Evolutionary conservation across 2,113 vertebrate genomes (phyloP), one percentile per base, ranked within the genome.

Genomic region (Circaetus gallicus): DNA sequence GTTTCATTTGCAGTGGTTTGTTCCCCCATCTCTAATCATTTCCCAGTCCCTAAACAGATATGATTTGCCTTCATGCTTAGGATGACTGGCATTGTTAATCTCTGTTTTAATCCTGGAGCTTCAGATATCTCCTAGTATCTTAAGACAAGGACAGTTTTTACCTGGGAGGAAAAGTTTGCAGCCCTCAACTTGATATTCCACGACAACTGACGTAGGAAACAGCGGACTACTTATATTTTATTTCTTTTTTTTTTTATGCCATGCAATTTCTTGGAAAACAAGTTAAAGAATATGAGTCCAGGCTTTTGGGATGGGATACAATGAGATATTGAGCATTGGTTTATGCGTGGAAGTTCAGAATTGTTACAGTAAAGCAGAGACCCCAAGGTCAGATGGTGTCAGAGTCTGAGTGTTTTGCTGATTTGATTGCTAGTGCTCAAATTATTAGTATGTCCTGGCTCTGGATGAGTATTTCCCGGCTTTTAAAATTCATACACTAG

Each of bases 171-270:
- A 63, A 65, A 2, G 3, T 50, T 89, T 63, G 63, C 21, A 91
- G 45, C 29, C 16, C 14, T 71, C 1, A 2, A 2, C 45, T 71
- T 67, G 32, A 25, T 79, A 15, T 18, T 74, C 10, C 42, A 36
- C 17, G 63, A 17, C 5, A 70, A 43, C 10, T 36, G 24, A 34
- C 28, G 26, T 16, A 61, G 55, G 20, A 34, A 84, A 52, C 13
- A 13, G 15, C 22, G 2, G 8, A 5, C 7, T 36, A 3, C 10
- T 7, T 29, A 4, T 9, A 28, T 45, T 19, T 58, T 25, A 1
- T 32, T 45, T 78, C 1, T 7, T 6, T 20, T 59, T 13, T 22
- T 8, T 45, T 29, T 59, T 16, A 56, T 28, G 59, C 8, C 17
- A 21, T 19, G 10, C 6, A 53, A 16, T 2, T 65, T 91, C 16